phyloP scores from a whole-genome alignment of 1,140 invertebrate species.

The Drosophila seguyi region DNA sequence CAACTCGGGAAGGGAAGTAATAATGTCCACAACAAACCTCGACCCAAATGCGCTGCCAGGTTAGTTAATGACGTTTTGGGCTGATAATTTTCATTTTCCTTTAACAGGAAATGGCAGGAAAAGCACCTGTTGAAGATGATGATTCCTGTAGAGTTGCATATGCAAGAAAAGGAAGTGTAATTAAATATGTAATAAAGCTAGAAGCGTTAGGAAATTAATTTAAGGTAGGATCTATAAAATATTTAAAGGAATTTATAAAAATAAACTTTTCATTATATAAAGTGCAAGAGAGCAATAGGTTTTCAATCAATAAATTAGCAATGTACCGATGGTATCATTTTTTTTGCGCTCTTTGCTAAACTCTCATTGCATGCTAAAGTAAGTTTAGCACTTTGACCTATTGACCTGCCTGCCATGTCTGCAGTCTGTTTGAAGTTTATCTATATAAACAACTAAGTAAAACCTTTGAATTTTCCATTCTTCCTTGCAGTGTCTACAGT shows the following conservation, averaged over 20 bases:
- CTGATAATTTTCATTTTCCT: slow-evolving; percentile 43
- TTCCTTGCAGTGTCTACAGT: slow-evolving; percentile 18
- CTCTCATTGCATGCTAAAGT: slow-evolving; percentile 44
- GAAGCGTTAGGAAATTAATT: not conserved
- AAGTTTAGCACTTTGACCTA: slow-evolving; percentile 57
- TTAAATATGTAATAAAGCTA: not conserved
- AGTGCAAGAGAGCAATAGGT: not conserved
- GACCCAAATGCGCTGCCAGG: slow-evolving; percentile 51
- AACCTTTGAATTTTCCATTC: slow-evolving; percentile 1
- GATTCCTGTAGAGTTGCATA: not conserved
- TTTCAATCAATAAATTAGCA: slow-evolving; percentile 22
- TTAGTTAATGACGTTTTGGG: slow-evolving; percentile 51
- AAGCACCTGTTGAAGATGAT: slow-evolving; percentile 25
- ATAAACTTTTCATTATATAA: slow-evolving; percentile 7
- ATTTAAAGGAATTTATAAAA: not conserved
- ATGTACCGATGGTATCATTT: slow-evolving; percentile 2
- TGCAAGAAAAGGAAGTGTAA: not conserved
- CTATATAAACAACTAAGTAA: slow-evolving; percentile 11
- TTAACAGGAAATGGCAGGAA: slow-evolving; percentile 15
- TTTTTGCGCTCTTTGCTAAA: slow-evolving; percentile 10
- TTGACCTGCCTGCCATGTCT: slow-evolving; percentile 56
- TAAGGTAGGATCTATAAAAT: not conserved
- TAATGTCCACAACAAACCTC: slow-evolving; percentile 60
- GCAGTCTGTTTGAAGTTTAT: not conserved
- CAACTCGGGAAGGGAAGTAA: slow-evolving; percentile 34